Evolutionary conservation across 2,113 vertebrate species (phyloP).

Genomic region (Cheilinus undulatus): DNA sequence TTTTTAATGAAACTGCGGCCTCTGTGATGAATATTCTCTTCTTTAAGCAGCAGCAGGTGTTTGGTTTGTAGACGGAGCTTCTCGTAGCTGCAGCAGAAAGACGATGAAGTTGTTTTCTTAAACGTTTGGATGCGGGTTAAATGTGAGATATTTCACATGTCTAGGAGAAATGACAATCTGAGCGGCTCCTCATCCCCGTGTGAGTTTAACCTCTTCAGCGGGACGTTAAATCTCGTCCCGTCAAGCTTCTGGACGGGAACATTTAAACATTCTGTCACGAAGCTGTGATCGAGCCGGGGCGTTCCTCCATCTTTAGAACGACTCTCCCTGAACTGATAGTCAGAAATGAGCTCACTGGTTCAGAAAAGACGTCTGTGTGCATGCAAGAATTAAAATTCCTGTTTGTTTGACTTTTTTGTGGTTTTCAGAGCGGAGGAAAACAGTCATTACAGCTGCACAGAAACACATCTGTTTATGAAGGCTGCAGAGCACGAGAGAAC

Average conservation of each 20-base stretch:
- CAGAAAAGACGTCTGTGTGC: neutral
- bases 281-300: neutral
- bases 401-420: neutral
- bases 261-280: neutral
- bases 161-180: neutral
- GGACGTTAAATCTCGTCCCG: conserved; percentile 32
- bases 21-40: no score
- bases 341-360: neutral
- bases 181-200: neutral
- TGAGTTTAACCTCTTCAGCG: conserved; percentile 1
- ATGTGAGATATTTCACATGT: conserved; percentile 49
- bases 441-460: conserved; percentile 5
- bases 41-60: neutral
- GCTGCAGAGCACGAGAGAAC: neutral
- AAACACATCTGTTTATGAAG: neutral
- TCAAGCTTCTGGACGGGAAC: neutral
- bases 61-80: neutral
- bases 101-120: neutral
- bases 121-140: neutral
- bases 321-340: neutral
- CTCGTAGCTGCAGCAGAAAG: no score
- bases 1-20: neutral
- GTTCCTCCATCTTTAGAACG: no score
- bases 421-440: conserved; percentile 19
- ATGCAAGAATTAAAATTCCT: neutral